Base-by-base conservation (phyloP, 2,113 vertebrate species). In the Perca schrenkii region DNA sequence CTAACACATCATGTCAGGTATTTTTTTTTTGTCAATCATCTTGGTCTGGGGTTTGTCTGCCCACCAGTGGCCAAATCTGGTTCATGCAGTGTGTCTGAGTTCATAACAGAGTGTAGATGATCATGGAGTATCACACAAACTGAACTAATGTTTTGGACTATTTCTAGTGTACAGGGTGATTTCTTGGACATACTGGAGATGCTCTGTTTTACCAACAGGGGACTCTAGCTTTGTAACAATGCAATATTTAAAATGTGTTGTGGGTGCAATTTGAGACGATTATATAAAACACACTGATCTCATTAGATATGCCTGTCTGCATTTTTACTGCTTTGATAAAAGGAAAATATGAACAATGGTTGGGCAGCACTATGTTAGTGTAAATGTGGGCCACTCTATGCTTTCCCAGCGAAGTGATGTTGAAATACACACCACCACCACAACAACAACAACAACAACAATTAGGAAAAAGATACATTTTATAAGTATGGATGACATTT, bases 401-500 rank as follows among this genome's bases (percentile, higher is more conserved):
- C 19, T 72, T 43, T 8, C 25, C 3, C 47, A 47, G 11, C 17
- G 6, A 76, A 50, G 10, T 53, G 28, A 58, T 16, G 16, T 11
- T 72, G 17, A 76, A 83, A 80, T 16, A 56, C 85, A 81, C 80
- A 79, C 40, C 40, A 40, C 8, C 2, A 40, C 8, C 2, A 40
- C 40, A 8, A 10, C 40, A 10, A 43, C 40, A 2, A 43, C 40
- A 43, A 11, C 8, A 58, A 53, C 15, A 66, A 54, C 28, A 77
- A 15, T 22, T 57, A 58, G 47, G 15, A 85, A 57, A 84, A 75
- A 73, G 1, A 1, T 12, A 10, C 4, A 31, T 83, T 68, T 84
- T 68, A 88, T 79, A 49, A 78, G 63, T 54, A 50, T 10, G 15
- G 53, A 74, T 81, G 34, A 49, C 15, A 62, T 61, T 21, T 54